A percentile compares a stretch with the other conserved stretches of the same genome.
Conservation (phyloP, 2,797 vertebrate species). For the Nannoperca australis region DNA sequence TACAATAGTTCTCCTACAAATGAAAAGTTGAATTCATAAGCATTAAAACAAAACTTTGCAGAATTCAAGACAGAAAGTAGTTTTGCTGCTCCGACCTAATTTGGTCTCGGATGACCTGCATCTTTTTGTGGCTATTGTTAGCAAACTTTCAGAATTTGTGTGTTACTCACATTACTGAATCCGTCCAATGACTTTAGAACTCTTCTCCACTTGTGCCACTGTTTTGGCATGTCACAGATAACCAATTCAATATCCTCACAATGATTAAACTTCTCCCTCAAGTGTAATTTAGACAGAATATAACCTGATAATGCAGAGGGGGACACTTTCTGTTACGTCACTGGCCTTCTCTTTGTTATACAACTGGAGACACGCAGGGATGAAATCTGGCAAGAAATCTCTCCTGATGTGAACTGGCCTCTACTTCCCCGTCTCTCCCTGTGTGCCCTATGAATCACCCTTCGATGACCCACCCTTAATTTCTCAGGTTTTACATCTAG, state of each 20-base stretch:
- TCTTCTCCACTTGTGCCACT: neutral
- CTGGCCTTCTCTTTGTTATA: neutral
- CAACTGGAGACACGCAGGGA: neutral
- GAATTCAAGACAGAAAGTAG: neutral
- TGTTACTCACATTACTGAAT: neutral
- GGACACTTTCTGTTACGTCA: neutral
- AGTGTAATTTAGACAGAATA: neutral
- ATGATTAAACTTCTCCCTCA: neutral
- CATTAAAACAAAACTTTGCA: neutral
- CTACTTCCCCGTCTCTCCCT: neutral
- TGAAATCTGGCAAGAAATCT: neutral
- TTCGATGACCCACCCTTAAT: neutral
- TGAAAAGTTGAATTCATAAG: neutral
- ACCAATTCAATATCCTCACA: no score
- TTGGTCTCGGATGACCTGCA: neutral
- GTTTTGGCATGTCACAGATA: neutral
- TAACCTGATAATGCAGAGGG: neutral
- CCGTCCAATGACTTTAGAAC: neutral
- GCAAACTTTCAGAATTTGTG: no score
- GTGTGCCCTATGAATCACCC: conserved; percentile 29
- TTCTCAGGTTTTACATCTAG: neutral
- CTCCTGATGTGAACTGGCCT: conserved; percentile 4
- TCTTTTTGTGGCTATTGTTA: neutral
- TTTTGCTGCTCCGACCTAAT: neutral
- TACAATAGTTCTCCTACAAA: neutral